Base-by-base conservation (phyloP, 2,113 vertebrate species). In the Diphyllodes magnificus region DNA sequence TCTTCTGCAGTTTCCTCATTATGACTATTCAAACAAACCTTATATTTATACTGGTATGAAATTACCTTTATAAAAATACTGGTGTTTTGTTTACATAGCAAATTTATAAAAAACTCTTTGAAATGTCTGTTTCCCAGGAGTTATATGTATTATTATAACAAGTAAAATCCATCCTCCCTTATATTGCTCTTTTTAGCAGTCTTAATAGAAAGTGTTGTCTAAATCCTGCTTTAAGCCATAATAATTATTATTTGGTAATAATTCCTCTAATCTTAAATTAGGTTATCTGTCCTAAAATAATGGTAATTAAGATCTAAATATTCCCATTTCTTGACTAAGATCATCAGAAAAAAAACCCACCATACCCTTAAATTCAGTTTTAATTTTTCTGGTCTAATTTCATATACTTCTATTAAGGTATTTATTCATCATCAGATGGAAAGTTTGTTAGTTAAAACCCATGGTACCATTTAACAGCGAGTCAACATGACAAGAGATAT, bases 401-500 rank as follows among this genome's bases (percentile, higher is more conserved):
- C 6, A 35, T 33, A 11, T 17, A 15, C 15, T 76, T 82, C 14
- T 91, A 6, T 28, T 57, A 54, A 65, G 9, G 25, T 6, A 71
- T 68, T 76, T 71, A 39, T 39, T 42, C 12, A n/a, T 65, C 9
- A 42, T 64, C 15, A 68, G 6, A 54, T 10, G 21, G n/a, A 35
- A 61, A 66, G 8, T 15, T 75, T 64, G 2, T n/a, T 50, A n/a
- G 30, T 19, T 76, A 78, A 53, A 86, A 31, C 3, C 31, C 54
- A 24, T 35, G 4, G 44, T 24, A 25, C 12, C 18, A 31, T 44
- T 0, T 3, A 45, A 31, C 7, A 70, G 18, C 23, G 39, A 77
- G 20, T 25, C n/a, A 73, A 40, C 3, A 40, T 7, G 25, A 49
- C 0, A 37, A 15, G 3, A 68, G 13, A 37, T 16, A 77, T 0